Conservation (phyloP, 2,888 invertebrate genomes). For the Cynaeus angustus region DNA sequence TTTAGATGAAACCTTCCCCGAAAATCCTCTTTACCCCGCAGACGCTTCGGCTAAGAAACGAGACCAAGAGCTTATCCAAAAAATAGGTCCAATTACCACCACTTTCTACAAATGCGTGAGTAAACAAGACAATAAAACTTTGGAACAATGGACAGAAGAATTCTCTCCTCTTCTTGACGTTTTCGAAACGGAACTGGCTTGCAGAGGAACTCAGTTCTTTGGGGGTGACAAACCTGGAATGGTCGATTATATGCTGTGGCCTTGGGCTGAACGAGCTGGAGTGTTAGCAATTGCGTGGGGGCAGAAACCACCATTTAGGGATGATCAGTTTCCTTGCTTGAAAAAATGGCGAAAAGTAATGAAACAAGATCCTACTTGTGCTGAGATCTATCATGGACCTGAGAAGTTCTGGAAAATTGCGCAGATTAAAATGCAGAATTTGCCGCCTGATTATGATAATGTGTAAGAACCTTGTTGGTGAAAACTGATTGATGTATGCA, state of each 20-base stretch:
- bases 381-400: constrained; percentile 58
- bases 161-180: constrained; percentile 62
- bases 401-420: constrained; percentile 61
- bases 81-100: constrained; percentile 59
- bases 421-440: constrained; percentile 53
- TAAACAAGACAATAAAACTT: constrained; percentile 58
- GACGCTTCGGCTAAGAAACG: constrained; percentile 57
- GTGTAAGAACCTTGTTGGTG: not conserved
- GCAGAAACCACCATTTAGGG: constrained; percentile 55
- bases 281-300: constrained; percentile 54
- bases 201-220: constrained; percentile 62
- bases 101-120: constrained; percentile 60
- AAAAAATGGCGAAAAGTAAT: constrained; percentile 61
- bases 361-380: constrained; percentile 55
- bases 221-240: constrained; percentile 66
- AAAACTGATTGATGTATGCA: too few relatives aligned
- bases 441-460: constrained; percentile 60
- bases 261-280: constrained; percentile 62
- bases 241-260: constrained; percentile 67
- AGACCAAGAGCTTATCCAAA: constrained; percentile 65
- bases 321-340: constrained; percentile 55
- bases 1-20: constrained; percentile 60
- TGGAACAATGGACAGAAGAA: constrained; percentile 55
- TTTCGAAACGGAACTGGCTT: constrained; percentile 64
- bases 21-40: not conserved